phyloP scores from a whole-genome alignment of 1,140 invertebrate genomes.

The Fopius arisanus region DNA sequence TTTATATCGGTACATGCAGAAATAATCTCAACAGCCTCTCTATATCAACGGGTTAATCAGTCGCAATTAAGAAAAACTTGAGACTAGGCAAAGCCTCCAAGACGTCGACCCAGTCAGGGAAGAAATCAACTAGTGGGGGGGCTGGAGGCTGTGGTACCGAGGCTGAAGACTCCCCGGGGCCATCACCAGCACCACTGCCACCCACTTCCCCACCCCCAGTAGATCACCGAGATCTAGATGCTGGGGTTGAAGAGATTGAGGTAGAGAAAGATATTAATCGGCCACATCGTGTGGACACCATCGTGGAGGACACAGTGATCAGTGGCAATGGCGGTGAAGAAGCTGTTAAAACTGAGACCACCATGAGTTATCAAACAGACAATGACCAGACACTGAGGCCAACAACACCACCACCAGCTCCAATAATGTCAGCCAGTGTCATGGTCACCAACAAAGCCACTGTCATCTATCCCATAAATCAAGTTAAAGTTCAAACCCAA shows the following conservation, averaged over 20 bases:
- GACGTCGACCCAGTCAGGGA: constrained; percentile 62
- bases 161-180: constrained; percentile 51
- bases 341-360: not conserved
- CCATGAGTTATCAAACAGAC: not conserved
- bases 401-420: not conserved
- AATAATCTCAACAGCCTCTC: not conserved
- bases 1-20: not conserved
- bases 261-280: not conserved
- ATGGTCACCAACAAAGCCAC: not conserved
- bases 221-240: not conserved
- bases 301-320: not conserved
- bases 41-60: not conserved
- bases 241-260: constrained; percentile 5
- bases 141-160: constrained; percentile 44
- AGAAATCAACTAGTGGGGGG: constrained; percentile 59
- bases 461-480: not conserved
- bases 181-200: constrained; percentile 31
- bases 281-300: not conserved
- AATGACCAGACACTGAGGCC: not conserved
- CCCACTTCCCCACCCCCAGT: constrained; percentile 3
- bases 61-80: not conserved
- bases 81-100: constrained; percentile 52
- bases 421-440: not conserved
- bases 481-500: not conserved
- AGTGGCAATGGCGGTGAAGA: not conserved